These are phyloP conservation scores for Pogonocherus hispidulus DNA, from an alignment of 2,888 invertebrate species.

Conservation along the genomic window DNA sequence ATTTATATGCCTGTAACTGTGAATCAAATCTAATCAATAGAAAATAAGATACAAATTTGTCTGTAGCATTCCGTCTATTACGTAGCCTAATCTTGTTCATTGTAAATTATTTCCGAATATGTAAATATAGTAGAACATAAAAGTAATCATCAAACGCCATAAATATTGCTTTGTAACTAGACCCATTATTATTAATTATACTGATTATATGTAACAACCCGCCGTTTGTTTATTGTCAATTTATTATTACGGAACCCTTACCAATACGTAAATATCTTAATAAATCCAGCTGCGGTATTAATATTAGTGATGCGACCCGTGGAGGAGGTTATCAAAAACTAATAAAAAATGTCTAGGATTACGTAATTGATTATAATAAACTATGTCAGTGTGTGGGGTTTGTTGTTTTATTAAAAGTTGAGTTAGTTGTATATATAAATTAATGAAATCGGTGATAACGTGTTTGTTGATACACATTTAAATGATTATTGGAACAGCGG, in stretches of 20 bases:
- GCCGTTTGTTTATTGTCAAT: not conserved
- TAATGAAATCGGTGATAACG: too few species aligned
- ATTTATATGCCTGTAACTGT: too few species aligned
- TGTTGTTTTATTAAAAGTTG: not conserved
- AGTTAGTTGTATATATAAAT: too few species aligned
- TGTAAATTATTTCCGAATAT: not conserved
- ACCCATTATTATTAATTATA: constrained; percentile 8
- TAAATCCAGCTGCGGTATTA: not conserved
- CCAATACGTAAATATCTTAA: not conserved
- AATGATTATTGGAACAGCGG: too few species aligned
- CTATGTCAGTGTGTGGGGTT: not conserved
- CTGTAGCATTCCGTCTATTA: too few species aligned
- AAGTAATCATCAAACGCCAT: not conserved
- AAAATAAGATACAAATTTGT: too few species aligned
- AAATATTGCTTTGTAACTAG: not conserved
- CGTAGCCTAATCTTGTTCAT: too few species aligned
- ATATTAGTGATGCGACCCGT: not conserved
- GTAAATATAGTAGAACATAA: not conserved
- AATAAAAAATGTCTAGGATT: not conserved
- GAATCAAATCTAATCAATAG: too few species aligned
- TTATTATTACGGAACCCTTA: constrained; percentile 5
- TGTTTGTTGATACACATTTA: too few species aligned
- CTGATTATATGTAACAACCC: not conserved
- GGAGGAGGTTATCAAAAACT: constrained; percentile 3
- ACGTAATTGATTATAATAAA: not conserved